phyloP scores from a whole-genome alignment of 2,113 vertebrate species.

The Piaya cayana region DNA sequence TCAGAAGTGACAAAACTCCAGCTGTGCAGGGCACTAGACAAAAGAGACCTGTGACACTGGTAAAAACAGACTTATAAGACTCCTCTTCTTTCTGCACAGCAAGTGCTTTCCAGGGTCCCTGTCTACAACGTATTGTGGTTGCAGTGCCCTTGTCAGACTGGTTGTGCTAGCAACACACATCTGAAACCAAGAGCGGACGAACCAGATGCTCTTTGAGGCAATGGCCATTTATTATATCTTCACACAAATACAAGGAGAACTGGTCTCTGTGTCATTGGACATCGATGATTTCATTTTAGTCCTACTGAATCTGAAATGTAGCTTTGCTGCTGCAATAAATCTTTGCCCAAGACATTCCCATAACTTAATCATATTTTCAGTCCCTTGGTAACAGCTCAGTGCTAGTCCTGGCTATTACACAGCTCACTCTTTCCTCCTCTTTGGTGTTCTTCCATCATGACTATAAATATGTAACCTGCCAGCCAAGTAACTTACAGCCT shows the following conservation, averaged over 20 bases:
- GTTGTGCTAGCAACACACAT: not conserved
- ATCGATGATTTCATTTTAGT: not conserved
- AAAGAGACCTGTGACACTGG: not conserved
- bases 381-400: not conserved
- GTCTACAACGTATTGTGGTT: accelerated
- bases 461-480: not conserved
- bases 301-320: not conserved
- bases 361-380: not conserved
- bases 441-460: not conserved
- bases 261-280: not conserved
- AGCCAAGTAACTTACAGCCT: not conserved
- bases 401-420: not conserved
- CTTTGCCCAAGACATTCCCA: not conserved
- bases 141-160: not conserved
- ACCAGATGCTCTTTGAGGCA: not conserved
- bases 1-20: not conserved
- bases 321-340: not conserved
- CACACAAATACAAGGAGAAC: not conserved
- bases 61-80: not conserved
- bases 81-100: not conserved
- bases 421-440: not conserved
- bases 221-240: not conserved
- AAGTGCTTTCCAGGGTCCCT: not conserved
- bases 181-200: not conserved
- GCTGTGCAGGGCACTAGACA: not conserved